Base-by-base conservation (phyloP, 2,797 vertebrate genomes). In the Bryconaethiops microstoma region DNA sequence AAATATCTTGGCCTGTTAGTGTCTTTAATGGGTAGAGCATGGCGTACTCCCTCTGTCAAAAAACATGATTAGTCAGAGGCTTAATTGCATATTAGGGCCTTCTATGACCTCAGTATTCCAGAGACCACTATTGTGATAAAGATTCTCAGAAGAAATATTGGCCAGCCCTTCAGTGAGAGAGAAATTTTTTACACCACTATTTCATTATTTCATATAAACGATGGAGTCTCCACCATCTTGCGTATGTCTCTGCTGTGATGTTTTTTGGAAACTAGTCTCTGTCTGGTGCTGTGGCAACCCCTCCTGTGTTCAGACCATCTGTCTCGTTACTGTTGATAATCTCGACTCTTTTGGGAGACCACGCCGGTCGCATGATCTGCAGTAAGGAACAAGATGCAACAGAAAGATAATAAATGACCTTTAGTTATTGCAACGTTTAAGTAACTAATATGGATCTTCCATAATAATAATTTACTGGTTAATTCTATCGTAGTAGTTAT, bases 261-360 rank as follows among this genome's bases (percentile, higher is more conserved):
- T 29, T 72, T 77, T 82, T 64, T 39, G 75, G 29, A 70, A 74
- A 62, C 65, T 12, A 23, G 55, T 71, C 17, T n/a, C 40, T 79
- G 63, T 81, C 57, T 84, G 80, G 68, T 78, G 57, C 13, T 77
- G 78, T 73, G 74, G 75, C 77, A 80, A 80, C 77, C 80, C 50
- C 82, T 82, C 80, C 85, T 80, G 82, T 77, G 82, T 78, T 79
- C 80, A 80, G 82, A 84, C 82, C 85, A 84, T 84, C 82, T 86
- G 85, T 84, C 75, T 35, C 25, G 65, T 71, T 75, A 19, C 70
- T 75, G 77, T 69, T 63, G 25, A 70, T 62, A 65, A 84, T 75
- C 60, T 69, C 57, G 52, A 60, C 55, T 77, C 82, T 80, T 55
- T 39, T 74, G 69, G 52, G 78, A 80, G 50, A 67, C 68, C 35